Percentiles rank a stretch among this genome's conserved stretches.
Evolutionary conservation across 2,888 invertebrate genomes (phyloP).

Genomic region (Selenia dentaria): DNA sequence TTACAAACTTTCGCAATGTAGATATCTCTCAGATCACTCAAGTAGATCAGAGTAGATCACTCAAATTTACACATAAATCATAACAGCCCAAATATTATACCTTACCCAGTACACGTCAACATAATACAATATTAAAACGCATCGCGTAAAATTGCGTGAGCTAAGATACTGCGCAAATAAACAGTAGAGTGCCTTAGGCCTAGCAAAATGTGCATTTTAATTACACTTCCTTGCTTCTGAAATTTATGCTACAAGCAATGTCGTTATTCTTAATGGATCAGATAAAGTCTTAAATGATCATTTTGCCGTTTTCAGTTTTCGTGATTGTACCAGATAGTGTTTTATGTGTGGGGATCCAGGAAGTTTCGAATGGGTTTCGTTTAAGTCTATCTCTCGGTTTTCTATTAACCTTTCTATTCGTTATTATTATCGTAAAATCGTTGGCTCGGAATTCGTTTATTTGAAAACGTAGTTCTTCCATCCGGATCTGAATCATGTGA

Average conservation of each 20-base stretch:
- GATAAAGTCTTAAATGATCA: conserved; percentile 65
- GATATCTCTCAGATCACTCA: no score
- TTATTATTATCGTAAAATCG: no score
- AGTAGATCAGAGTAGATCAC: no score
- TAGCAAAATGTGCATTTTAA: conserved; percentile 71
- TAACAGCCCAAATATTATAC: no score
- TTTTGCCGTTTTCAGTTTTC: conserved; percentile 47
- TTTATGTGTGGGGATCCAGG: conserved; percentile 21
- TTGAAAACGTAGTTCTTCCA: no score
- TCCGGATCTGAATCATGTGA: no score
- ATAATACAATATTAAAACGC: no score
- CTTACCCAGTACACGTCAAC: no score
- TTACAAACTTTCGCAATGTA: no score
- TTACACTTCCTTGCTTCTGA: conserved; percentile 64
- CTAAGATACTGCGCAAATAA: conserved; percentile 6
- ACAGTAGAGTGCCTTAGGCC: conserved; percentile 36
- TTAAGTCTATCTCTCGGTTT: neutral
- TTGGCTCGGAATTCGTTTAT: no score
- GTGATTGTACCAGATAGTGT: conserved; percentile 26
- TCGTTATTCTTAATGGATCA: conserved; percentile 66
- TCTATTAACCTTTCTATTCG: neutral
- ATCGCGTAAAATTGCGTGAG: neutral
- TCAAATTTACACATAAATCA: no score
- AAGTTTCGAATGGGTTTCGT: conserved; percentile 14
- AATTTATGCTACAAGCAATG: conserved; percentile 59